Percentiles rank a stretch among this genome's conserved stretches.
Evolutionary conservation across 2,797 vertebrate species (phyloP).

Genomic region (Tragopan temminckii): DNA sequence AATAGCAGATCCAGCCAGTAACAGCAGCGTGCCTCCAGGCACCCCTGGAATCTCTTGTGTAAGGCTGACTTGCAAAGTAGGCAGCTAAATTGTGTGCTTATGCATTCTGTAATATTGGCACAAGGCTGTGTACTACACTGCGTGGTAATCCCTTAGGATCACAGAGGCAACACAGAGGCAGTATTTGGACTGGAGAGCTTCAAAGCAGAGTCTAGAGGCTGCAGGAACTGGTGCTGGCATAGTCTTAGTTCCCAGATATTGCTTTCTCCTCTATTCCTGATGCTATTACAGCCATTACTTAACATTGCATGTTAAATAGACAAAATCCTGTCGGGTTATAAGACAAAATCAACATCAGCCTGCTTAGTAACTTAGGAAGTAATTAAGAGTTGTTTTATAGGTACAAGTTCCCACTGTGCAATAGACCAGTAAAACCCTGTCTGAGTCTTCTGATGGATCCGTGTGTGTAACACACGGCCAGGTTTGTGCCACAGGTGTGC

Average conservation of each 20-base stretch:
- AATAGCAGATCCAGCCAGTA: background rate
- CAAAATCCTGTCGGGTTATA: background rate
- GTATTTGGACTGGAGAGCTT: background rate
- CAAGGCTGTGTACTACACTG: background rate
- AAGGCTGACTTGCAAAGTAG: slow-evolving; percentile 19
- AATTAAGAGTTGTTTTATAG: slow-evolving; percentile 71
- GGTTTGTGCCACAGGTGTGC: background rate
- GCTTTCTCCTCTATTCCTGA: background rate
- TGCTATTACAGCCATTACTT: background rate
- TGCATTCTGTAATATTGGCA: background rate
- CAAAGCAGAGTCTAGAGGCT: slow-evolving; percentile 6
- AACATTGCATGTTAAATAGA: background rate
- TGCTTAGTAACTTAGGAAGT: slow-evolving; percentile 38
- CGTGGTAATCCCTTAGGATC: slow-evolving; percentile 21
- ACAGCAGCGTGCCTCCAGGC: background rate
- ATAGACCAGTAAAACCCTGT: slow-evolving; percentile 44
- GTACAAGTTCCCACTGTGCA: slow-evolving; percentile 40
- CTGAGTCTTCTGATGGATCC: slow-evolving; percentile 38
- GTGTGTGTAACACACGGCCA: background rate
- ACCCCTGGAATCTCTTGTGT: background rate
- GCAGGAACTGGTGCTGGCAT: background rate
- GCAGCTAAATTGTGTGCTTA: background rate
- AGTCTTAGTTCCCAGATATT: background rate
- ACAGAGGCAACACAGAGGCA: background rate
- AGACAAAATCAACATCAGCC: slow-evolving; percentile 42